These are phyloP conservation scores for Melanotaenia pygmaea DNA, from an alignment of 2,797 vertebrate species.

Conservation along the genomic window DNA sequence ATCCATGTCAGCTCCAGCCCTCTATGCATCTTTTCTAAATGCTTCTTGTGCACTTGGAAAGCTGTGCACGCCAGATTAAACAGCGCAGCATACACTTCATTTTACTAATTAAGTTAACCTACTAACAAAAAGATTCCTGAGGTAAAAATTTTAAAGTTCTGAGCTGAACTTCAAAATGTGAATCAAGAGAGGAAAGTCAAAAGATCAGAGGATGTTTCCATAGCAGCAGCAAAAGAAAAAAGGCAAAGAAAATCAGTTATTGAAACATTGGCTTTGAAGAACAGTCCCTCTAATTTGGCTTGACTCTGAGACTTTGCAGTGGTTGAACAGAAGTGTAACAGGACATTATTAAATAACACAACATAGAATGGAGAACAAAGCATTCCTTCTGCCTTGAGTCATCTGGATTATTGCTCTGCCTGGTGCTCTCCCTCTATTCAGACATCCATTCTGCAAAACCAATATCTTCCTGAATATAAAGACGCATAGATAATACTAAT, in stretches of 20 bases:
- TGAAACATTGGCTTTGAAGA: not conserved
- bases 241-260: not conserved
- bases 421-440: not conserved
- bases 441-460: not conserved
- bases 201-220: not conserved
- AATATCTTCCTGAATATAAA: slow-evolving; percentile 1
- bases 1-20: slow-evolving; percentile 15
- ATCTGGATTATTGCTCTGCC: not conserved
- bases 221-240: not conserved
- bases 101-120: not conserved
- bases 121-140: not conserved
- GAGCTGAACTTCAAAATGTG: not conserved
- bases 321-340: not conserved
- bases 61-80: slow-evolving; percentile 4
- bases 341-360: not conserved
- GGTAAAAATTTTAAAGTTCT: not conserved
- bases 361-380: not conserved
- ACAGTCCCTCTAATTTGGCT: not conserved
- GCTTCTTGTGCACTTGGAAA: slow-evolving; percentile 49
- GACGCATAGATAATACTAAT: not conserved
- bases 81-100: not conserved
- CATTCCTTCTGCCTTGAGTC: not conserved
- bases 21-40: slow-evolving; percentile 42
- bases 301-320: slow-evolving; percentile 17
- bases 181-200: not conserved